These are phyloP conservation scores for Lethrus apterus DNA, from an alignment of 1,140 invertebrate species.

Conservation along the genomic window DNA sequence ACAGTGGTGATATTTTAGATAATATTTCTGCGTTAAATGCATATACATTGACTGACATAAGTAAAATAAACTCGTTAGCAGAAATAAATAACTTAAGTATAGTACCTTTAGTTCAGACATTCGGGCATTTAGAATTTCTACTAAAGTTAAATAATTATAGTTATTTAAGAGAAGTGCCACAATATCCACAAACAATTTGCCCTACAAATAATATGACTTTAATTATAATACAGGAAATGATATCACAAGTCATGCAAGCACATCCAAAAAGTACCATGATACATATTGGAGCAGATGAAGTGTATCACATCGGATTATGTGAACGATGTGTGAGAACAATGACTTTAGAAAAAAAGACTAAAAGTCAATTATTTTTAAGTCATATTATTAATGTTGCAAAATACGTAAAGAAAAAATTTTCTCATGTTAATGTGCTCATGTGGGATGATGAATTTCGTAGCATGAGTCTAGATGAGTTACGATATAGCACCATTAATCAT, in stretches of 20 bases:
- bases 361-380: conserved; percentile 52
- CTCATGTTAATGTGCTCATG: conserved; percentile 65
- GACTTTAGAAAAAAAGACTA: conserved; percentile 40
- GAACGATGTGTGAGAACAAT: conserved; percentile 49
- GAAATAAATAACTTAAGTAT: conserved; percentile 60
- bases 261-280: conserved; percentile 58
- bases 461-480: conserved; percentile 53
- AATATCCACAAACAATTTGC: conserved; percentile 71
- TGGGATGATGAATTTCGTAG: conserved; percentile 90
- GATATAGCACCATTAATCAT: conserved; percentile 55
- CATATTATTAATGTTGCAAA: conserved; percentile 55
- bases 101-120: conserved; percentile 88
- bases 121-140: conserved; percentile 85
- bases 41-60: conserved; percentile 63
- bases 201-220: conserved; percentile 64
- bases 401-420: conserved; percentile 53
- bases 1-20: conserved; percentile 51
- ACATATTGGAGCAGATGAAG: conserved; percentile 72
- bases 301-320: conserved; percentile 73
- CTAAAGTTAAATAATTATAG: conserved; percentile 70
- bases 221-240: conserved; percentile 61
- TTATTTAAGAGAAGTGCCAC: conserved; percentile 64
- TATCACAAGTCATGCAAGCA: conserved; percentile 45
- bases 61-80: conserved; percentile 52
- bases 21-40: conserved; percentile 62